A percentile compares a stretch with the other conserved stretches of the same genome.
These are phyloP conservation scores for Ctenoplectra terminalis DNA, from an alignment of 1,140 invertebrate genomes.

Conservation along the genomic window DNA sequence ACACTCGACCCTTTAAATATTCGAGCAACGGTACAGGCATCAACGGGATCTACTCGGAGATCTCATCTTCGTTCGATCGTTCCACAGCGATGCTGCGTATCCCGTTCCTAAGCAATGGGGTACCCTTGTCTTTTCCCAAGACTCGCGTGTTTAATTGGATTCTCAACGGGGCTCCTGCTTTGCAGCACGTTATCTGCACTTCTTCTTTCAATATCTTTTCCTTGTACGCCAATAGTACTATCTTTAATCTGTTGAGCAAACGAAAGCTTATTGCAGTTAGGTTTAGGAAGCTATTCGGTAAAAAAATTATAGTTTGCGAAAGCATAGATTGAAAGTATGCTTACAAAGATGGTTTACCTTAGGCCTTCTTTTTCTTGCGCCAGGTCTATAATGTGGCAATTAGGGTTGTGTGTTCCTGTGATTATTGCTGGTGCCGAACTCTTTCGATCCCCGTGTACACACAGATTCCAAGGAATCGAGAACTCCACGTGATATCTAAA, in stretches of 20 bases:
- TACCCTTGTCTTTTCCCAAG: conserved; percentile 83
- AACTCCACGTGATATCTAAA: conserved; percentile 75
- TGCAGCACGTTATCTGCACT: conserved; percentile 73
- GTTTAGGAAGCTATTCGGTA: not conserved
- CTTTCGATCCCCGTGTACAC: conserved; percentile 64
- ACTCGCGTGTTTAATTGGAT: conserved; percentile 81
- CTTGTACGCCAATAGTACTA: conserved; percentile 83
- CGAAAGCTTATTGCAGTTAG: not conserved
- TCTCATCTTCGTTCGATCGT: conserved; percentile 76
- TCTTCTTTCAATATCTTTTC: conserved; percentile 83
- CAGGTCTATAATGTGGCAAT: conserved; percentile 70
- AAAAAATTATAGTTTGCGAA: not conserved
- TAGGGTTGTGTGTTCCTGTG: conserved; percentile 62
- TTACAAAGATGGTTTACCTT: conserved; percentile 61
- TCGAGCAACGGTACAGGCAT: conserved; percentile 3
- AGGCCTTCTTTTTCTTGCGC: conserved; percentile 72
- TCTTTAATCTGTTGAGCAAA: conserved; percentile 77
- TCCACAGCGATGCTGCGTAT: conserved; percentile 82
- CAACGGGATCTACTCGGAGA: conserved; percentile 65
- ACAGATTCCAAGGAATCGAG: conserved; percentile 74
- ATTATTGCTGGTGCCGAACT: conserved; percentile 55
- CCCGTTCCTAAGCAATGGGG: conserved; percentile 82
- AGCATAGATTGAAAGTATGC: not conserved
- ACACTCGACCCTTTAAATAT: conserved; percentile 41
- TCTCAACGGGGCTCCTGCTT: conserved; percentile 73